These are phyloP conservation scores for Mercenaria mercenaria DNA, from an alignment of 1,140 invertebrate genomes.

Conservation along the genomic window DNA sequence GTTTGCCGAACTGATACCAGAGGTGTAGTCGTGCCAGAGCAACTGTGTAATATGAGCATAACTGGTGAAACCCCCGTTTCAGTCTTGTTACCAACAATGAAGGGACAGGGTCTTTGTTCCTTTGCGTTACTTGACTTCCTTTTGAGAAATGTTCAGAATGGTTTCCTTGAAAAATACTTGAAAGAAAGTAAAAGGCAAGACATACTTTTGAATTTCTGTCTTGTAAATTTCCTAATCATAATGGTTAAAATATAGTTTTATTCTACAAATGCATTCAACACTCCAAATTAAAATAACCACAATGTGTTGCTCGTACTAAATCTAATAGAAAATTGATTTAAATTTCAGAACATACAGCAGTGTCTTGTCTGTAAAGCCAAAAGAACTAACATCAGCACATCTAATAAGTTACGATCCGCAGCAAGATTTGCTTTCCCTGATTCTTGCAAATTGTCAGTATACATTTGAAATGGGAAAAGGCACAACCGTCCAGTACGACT, in stretches of 20 bases:
- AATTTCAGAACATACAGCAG: background rate
- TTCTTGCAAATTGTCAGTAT: conserved; percentile 79
- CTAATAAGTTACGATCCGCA: conserved; percentile 73
- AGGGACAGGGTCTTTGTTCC: conserved; percentile 74
- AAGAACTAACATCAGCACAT: conserved; percentile 64
- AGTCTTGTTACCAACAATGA: conserved; percentile 70
- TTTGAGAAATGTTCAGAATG: conserved; percentile 71
- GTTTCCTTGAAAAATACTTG: conserved; percentile 72
- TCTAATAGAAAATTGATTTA: background rate
- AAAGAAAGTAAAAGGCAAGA: conserved; percentile 46
- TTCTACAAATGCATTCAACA: too few relatives aligned
- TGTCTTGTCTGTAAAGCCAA: conserved; percentile 31
- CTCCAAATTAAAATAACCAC: too few relatives aligned
- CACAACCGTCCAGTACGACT: conserved; percentile 75
- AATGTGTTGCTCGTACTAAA: too few relatives aligned
- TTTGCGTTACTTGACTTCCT: conserved; percentile 73
- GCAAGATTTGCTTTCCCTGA: conserved; percentile 73
- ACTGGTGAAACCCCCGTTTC: conserved; percentile 65
- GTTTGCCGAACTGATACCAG: conserved; percentile 48
- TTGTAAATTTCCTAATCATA: background rate
- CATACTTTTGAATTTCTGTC: background rate
- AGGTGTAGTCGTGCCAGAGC: conserved; percentile 56
- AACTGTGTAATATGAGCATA: conserved; percentile 67
- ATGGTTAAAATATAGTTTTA: too few relatives aligned
- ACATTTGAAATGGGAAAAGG: conserved; percentile 74